A percentile compares a stretch with the other conserved stretches of the same genome.
phyloP scores from a whole-genome alignment of 30 jellyfish, hydroid and myxozoan species.

The Hydra vulgaris region DNA sequence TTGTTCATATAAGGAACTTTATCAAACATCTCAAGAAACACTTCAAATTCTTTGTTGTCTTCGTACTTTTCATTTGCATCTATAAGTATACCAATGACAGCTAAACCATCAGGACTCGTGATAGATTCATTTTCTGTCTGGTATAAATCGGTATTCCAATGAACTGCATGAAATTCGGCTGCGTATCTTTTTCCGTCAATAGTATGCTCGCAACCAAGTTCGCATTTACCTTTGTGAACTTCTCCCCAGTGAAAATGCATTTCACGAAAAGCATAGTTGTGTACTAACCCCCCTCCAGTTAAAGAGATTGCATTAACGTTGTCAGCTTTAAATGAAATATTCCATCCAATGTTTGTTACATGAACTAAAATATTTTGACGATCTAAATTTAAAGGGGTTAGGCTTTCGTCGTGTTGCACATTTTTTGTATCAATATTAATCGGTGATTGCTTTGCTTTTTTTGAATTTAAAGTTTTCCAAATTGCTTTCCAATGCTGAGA shows the following conservation, averaged over 20 bases:
- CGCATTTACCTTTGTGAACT: constrained; percentile 21
- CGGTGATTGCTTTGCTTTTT: constrained; percentile 19
- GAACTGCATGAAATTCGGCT: constrained; percentile 85
- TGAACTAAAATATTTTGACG: background rate
- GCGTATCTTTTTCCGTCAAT: constrained; percentile 56
- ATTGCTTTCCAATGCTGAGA: constrained; percentile 9
- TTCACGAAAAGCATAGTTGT: constrained; percentile 43
- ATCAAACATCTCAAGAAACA: constrained; percentile 24
- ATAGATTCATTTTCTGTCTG: constrained; percentile 47
- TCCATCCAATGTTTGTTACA: constrained; percentile 46
- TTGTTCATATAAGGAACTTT: constrained; percentile 41
- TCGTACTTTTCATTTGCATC: constrained; percentile 28
- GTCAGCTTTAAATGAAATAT: constrained; percentile 29
- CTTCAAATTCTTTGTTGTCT: constrained; percentile 45
- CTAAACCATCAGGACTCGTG: constrained; percentile 53
- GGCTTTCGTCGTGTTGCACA: constrained; percentile 3
- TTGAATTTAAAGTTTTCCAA: constrained; percentile 9
- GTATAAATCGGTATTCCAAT: constrained; percentile 44
- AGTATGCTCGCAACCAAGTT: constrained; percentile 76
- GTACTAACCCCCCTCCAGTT: constrained; percentile 60
- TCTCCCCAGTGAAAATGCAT: constrained; percentile 91
- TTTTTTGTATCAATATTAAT: constrained; percentile 9
- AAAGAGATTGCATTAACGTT: constrained; percentile 14
- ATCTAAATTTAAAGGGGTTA: background rate
- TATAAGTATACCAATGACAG: constrained; percentile 81